These are phyloP conservation scores for Grus americana DNA, from an alignment of 2,113 vertebrate genomes.

Conservation along the genomic window DNA sequence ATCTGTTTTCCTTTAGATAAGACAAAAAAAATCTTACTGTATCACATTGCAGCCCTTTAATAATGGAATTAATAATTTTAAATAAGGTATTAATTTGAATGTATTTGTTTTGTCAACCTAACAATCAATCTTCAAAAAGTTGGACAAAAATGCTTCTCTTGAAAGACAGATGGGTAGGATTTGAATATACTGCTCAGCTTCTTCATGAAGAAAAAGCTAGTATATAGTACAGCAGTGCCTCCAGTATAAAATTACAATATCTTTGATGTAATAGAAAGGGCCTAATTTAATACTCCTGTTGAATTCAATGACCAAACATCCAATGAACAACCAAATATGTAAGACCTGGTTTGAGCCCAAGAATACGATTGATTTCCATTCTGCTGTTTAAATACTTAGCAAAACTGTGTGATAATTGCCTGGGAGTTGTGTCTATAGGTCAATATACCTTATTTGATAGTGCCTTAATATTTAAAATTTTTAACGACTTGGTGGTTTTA, in stretches of 20 bases:
- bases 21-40: background rate
- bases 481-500: background rate
- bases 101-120: background rate
- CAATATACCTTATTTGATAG: background rate
- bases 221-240: background rate
- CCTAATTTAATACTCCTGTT: background rate
- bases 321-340: background rate
- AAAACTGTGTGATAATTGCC: background rate
- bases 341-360: background rate
- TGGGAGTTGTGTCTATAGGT: background rate
- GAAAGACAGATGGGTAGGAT: background rate
- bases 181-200: background rate
- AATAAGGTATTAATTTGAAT: background rate
- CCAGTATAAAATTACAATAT: background rate
- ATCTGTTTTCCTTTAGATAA: constrained; percentile 10
- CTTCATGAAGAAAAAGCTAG: background rate
- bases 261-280: background rate
- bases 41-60: background rate
- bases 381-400: background rate
- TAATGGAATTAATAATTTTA: background rate
- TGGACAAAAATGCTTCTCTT: background rate
- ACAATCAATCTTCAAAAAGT: background rate
- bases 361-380: background rate
- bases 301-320: background rate
- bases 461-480: background rate